Evolutionary conservation across 2,113 vertebrate species (phyloP).

Genomic region (Toxostoma redivivum): DNA sequence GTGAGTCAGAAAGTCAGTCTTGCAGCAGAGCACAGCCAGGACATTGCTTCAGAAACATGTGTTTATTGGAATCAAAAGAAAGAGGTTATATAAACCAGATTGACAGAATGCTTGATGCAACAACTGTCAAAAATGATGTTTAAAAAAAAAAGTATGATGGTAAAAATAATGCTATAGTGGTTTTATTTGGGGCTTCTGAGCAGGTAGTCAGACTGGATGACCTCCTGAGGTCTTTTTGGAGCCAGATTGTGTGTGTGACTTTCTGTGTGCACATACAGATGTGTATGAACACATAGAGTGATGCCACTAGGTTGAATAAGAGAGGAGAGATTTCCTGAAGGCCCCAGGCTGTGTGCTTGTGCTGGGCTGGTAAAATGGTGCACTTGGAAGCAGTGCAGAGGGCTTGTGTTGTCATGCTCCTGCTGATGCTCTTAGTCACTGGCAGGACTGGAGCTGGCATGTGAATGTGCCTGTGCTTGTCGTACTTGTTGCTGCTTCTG

Average conservation of each 20-base stretch:
- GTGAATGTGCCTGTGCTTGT: not conserved
- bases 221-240: not conserved
- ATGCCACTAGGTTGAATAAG: not conserved
- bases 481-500: not conserved
- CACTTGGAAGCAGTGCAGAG: not conserved
- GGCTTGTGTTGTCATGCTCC: not conserved
- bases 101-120: not conserved
- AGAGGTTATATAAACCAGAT: not conserved
- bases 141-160: not conserved
- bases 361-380: not conserved
- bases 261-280: fast-evolving
- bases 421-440: not conserved
- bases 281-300: not conserved
- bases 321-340: not conserved
- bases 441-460: not conserved
- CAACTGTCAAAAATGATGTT: not conserved
- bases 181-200: not conserved
- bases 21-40: not conserved
- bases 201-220: not conserved
- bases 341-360: not conserved
- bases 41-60: not conserved
- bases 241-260: fast-evolving
- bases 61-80: not conserved
- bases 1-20: not conserved
- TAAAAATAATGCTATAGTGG: not conserved